Conservation (phyloP, 2,797 vertebrate genomes). For the Hippocampus kuda region DNA sequence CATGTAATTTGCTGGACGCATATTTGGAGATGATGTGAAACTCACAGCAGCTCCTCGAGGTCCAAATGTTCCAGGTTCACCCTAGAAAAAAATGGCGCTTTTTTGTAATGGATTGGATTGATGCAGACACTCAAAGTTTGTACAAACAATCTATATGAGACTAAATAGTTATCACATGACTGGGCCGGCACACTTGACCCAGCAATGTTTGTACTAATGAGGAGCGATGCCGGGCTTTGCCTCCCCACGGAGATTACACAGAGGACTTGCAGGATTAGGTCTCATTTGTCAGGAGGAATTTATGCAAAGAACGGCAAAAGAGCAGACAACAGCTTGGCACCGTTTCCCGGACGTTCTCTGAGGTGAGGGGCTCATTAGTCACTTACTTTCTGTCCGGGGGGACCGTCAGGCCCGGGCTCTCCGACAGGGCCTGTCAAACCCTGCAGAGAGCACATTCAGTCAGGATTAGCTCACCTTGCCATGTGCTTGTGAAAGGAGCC, state of each 20-base stretch:
- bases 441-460: conserved; percentile 57
- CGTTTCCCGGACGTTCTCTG: conserved; percentile 37
- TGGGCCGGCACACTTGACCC: conserved; percentile 45
- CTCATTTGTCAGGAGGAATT: conserved; percentile 67
- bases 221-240: conserved; percentile 42
- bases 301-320: conserved; percentile 45
- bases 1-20: neutral
- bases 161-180: conserved; percentile 53
- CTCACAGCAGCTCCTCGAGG: conserved; percentile 79
- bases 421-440: conserved; percentile 88
- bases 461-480: conserved; percentile 2
- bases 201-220: conserved; percentile 57
- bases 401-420: conserved; percentile 75
- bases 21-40: neutral
- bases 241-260: conserved; percentile 60
- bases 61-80: conserved; percentile 84
- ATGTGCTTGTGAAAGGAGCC: neutral
- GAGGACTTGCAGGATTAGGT: conserved; percentile 63
- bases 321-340: conserved; percentile 47
- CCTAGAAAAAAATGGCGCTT: conserved; percentile 61
- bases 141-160: conserved; percentile 11
- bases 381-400: conserved; percentile 86
- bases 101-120: neutral
- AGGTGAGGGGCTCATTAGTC: conserved; percentile 50
- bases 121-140: neutral